Percentiles rank a stretch among this genome's conserved stretches.
These are phyloP conservation scores for Drosophila sordidula DNA, from an alignment of 2,888 invertebrate genomes.

Conservation along the genomic window DNA sequence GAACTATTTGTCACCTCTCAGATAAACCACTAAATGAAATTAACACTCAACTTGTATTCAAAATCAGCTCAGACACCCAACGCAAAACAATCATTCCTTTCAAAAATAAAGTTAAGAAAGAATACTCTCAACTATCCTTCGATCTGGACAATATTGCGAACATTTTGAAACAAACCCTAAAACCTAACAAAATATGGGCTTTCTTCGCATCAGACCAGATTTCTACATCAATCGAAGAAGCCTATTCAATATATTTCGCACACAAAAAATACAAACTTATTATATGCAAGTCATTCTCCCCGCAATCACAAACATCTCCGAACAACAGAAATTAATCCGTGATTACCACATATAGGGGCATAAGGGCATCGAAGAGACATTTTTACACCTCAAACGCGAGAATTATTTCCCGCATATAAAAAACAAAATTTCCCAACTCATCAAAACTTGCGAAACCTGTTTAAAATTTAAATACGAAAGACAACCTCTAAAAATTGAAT, in stretches of 20 bases:
- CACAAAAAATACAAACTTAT: neutral
- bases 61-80: neutral
- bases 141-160: neutral
- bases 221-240: neutral
- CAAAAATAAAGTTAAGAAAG: neutral
- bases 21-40: neutral
- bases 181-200: neutral
- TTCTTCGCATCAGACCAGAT: neutral
- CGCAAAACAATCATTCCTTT: neutral
- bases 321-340: too few species aligned
- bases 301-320: too few species aligned
- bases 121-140: too few species aligned
- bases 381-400: neutral
- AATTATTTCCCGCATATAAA: too few species aligned
- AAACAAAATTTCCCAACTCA: too few species aligned
- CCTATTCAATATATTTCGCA: neutral
- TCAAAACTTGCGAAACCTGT: too few species aligned
- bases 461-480: too few species aligned
- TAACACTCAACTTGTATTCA: neutral
- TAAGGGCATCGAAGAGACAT: neutral
- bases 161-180: neutral
- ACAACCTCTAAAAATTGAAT: too few species aligned
- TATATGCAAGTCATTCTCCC: neutral
- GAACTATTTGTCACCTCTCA: neutral
- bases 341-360: too few species aligned